phyloP scores from a whole-genome alignment of 2,888 invertebrate genomes.

The Pharmacophagus antenor region DNA sequence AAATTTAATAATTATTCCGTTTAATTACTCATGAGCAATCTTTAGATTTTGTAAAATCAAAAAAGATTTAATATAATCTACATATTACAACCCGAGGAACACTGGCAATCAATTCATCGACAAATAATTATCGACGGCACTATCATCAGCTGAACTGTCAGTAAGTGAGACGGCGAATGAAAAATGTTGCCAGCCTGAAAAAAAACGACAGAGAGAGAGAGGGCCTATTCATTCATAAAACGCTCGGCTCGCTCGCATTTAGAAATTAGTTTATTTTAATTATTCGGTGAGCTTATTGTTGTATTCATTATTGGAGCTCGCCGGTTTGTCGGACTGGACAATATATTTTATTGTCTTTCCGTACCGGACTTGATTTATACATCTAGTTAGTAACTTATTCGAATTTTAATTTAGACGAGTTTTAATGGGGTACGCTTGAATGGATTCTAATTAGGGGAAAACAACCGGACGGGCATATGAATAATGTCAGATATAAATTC shows the following conservation, averaged over 20 bases:
- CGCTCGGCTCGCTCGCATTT: constrained; percentile 59
- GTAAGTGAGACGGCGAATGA: constrained; percentile 68
- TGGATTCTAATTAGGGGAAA: constrained; percentile 80
- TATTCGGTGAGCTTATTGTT: constrained; percentile 73
- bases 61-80: background rate
- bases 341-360: constrained; percentile 79
- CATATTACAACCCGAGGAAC: constrained; percentile 35
- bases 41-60: background rate
- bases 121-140: constrained; percentile 25
- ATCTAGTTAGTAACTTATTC: constrained; percentile 80
- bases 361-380: constrained; percentile 70
- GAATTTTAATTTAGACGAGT: constrained; percentile 79
- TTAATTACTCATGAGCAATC: background rate
- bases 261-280: constrained; percentile 81
- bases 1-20: background rate
- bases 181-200: constrained; percentile 66
- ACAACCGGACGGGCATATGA: constrained; percentile 70
- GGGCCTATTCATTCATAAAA: constrained; percentile 67
- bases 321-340: constrained; percentile 61
- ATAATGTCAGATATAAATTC: constrained; percentile 77
- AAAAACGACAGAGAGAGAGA: constrained; percentile 55
- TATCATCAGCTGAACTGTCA: constrained; percentile 71
- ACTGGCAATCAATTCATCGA: constrained; percentile 17
- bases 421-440: constrained; percentile 78
- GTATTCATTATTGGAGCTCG: constrained; percentile 71